A percentile compares a stretch with the other conserved stretches of the same genome.
Conservation (phyloP, 2,888 invertebrate genomes). For the Seira sanloemensis region DNA sequence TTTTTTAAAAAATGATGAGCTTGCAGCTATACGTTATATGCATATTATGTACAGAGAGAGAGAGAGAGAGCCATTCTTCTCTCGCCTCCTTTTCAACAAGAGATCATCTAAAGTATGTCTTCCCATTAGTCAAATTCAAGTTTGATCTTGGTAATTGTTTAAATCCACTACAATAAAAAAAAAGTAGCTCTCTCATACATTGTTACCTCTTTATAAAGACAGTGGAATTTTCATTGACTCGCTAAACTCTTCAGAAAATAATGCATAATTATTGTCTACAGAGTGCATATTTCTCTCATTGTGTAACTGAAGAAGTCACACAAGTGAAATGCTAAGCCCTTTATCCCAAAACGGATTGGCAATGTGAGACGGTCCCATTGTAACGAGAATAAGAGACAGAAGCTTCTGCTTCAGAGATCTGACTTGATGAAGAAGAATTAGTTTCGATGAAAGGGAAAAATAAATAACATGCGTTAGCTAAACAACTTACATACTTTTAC, state of each 20-base stretch:
- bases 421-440: slow-evolving; percentile 50
- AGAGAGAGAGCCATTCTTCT: no score
- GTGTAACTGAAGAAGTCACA: not conserved
- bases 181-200: not conserved
- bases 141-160: slow-evolving; percentile 45
- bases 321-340: not conserved
- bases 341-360: not conserved
- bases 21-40: slow-evolving; percentile 3
- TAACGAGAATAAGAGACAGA: not conserved
- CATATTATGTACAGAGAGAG: no score
- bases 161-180: slow-evolving; percentile 31
- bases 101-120: slow-evolving; percentile 30
- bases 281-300: not conserved
- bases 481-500: slow-evolving; percentile 34
- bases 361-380: not conserved
- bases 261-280: not conserved
- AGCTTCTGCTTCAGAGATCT: no score
- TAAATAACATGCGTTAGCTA: not conserved
- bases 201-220: not conserved
- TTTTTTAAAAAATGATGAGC: slow-evolving; percentile 26
- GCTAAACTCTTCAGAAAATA: not conserved
- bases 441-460: slow-evolving; percentile 27
- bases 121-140: slow-evolving; percentile 49
- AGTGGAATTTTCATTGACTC: not conserved
- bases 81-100: slow-evolving; percentile 35